Conservation (phyloP, 2,888 invertebrate genomes). For the Cerceris ruficornis region DNA sequence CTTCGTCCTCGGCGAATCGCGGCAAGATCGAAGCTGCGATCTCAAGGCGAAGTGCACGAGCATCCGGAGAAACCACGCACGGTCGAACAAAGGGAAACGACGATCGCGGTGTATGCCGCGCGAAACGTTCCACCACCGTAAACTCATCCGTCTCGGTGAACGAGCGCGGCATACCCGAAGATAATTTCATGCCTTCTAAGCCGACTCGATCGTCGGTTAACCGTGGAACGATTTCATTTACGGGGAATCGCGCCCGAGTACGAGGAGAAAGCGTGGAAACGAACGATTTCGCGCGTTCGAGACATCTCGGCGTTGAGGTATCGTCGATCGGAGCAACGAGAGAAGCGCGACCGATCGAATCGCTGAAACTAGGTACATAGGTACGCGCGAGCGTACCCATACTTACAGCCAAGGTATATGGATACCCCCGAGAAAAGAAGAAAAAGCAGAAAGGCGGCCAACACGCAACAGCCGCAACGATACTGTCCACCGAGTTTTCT, state of each 20-base stretch:
- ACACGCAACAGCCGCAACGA: conserved; percentile 93
- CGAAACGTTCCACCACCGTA: conserved; percentile 55
- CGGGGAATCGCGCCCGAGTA: conserved; percentile 23
- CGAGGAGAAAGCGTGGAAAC: conserved; percentile 55
- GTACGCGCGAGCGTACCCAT: conserved; percentile 20
- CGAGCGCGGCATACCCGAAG: conserved; percentile 32
- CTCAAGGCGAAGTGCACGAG: conserved; percentile 61
- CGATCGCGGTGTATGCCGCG: conserved; percentile 45
- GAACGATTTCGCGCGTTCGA: conserved; percentile 6
- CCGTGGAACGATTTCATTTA: conserved; percentile 56
- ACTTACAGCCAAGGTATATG: conserved; percentile 87
- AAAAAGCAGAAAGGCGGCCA: conserved; percentile 91
- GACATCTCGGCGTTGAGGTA: conserved; percentile 11
- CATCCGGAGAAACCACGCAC: conserved; percentile 18
- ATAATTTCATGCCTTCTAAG: conserved; percentile 57
- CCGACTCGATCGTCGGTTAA: conserved; percentile 55
- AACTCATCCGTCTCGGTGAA: conserved; percentile 49
- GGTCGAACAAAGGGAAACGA: conserved; percentile 55
- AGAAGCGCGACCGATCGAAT: no score
- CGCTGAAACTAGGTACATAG: no score
- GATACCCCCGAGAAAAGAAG: conserved; percentile 88
- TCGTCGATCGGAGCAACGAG: background rate
- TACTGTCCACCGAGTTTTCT: conserved; percentile 92
- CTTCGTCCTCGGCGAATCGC: conserved; percentile 8
- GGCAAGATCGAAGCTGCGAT: conserved; percentile 11